phyloP scores from a whole-genome alignment of 1,140 invertebrate genomes.

The silkworm (Bombyx mori) region DNA sequence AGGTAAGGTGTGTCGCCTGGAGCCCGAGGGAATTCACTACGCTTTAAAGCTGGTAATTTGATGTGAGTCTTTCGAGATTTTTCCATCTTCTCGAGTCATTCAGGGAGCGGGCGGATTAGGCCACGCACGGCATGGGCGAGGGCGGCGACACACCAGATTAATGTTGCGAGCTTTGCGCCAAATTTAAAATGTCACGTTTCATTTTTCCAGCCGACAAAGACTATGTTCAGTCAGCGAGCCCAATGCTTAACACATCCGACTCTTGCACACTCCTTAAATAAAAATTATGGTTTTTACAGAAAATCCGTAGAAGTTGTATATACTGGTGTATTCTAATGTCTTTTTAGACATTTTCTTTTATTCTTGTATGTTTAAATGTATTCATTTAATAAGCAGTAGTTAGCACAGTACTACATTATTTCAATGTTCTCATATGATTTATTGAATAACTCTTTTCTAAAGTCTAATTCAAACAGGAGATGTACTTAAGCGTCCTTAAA shows the following conservation, averaged over 20 bases:
- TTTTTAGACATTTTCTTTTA: no score
- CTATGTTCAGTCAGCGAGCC: conserved; percentile 26
- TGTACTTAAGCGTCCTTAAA: no score
- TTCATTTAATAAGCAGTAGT: no score
- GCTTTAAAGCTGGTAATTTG: conserved; percentile 66
- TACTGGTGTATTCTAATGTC: no score
- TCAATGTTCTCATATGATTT: no score
- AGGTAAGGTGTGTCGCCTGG: conserved; percentile 53
- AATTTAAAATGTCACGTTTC: conserved; percentile 66
- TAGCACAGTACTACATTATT: no score
- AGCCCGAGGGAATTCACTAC: conserved; percentile 49
- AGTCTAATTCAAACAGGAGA: no score
- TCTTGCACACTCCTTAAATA: conserved; percentile 22
- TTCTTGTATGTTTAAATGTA: no score
- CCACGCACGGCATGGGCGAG: conserved; percentile 48
- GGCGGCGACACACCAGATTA: conserved; percentile 62
- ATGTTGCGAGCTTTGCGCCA: conserved; percentile 60
- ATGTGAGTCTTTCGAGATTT: conserved; percentile 64
- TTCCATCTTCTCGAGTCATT: conserved; percentile 57
- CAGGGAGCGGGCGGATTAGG: conserved; percentile 50
- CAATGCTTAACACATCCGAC: conserved; percentile 36
- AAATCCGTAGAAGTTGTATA: no score
- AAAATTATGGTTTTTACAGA: background rate
- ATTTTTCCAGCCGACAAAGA: conserved; percentile 56
- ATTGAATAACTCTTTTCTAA: no score